Base-by-base conservation (phyloP, 2,888 invertebrate genomes). In the Epistrophe eligans region DNA sequence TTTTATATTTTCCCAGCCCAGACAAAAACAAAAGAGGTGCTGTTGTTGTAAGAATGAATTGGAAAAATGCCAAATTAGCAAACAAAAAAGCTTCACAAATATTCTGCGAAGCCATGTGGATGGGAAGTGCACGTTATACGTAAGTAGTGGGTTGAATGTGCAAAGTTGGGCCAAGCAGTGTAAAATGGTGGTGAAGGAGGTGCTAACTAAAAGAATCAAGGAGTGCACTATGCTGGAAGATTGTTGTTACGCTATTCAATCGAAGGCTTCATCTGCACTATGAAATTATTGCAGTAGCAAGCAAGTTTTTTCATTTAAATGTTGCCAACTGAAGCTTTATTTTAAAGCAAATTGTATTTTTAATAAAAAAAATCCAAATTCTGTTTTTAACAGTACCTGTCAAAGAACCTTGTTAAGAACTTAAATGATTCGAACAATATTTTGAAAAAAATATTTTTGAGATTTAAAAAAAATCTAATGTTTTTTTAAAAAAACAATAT, bases 1-100 rank as follows among this genome's bases (percentile, higher is more conserved):
- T 40, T 24, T 24, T 17, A 13, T 28, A 13, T 45, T 45, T 24
- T 32, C 38, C 24, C 28, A 50, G 35, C n/a, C n/a, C n/a, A n/a
- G n/a, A n/a, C n/a, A n/a, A n/a, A n/a, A n/a, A 48, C 45, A 60
- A 57, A 45, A 62, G 40, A 73, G 50, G 64, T 52, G 71, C 79
- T 79, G 57, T 55, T 79, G 57, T 55, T 40, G 28, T n/a, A 3
- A 40, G 24, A 45, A 66, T 70, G 50, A 87, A 83, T 87, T 83
- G 87, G 83, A 87, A 83, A 76, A 83, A 87, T 87, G 87, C 87
- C 87, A 87, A 83, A 83, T 87, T 76, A 87, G 76, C 87, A 82
- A 76, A 82, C 87, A 82, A 79, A 85, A n/a, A 83, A 83, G 74
- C 71, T 76, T 64, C 64, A 67, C 70, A 58, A 62, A 57, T 73